Evolutionary conservation across 1,140 invertebrate species (phyloP).

Genomic region (Dryas iulia): DNA sequence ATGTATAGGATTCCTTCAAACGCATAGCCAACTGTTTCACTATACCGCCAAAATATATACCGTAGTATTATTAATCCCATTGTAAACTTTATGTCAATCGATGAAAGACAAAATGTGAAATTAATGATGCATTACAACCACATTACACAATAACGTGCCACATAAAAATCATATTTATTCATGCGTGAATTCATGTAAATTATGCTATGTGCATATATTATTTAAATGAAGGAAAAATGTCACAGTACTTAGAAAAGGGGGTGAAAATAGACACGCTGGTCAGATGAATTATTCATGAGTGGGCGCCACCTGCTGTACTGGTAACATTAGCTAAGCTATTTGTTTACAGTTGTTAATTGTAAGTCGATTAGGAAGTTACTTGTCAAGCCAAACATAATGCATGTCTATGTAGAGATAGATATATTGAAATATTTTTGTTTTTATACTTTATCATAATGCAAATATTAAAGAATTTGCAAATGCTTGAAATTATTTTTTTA

Average conservation of each 20-base stretch:
- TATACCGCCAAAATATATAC: too few species aligned
- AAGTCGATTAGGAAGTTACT: neutral
- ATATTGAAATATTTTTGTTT: neutral
- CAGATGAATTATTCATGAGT: constrained; percentile 31
- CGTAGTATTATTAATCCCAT: too few species aligned
- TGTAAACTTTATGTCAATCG: neutral
- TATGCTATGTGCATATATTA: constrained; percentile 15
- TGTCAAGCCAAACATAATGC: too few species aligned
- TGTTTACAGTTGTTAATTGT: neutral
- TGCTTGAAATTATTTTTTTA: too few species aligned
- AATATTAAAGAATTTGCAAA: too few species aligned
- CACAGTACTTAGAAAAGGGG: neutral
- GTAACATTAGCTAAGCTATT: constrained; percentile 1
- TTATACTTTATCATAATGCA: too few species aligned
- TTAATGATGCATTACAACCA: constrained; percentile 7
- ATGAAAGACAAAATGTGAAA: neutral
- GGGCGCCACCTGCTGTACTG: constrained; percentile 33
- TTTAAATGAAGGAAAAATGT: constrained; percentile 16
- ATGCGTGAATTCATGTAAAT: constrained; percentile 6
- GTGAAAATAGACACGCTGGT: constrained; percentile 9
- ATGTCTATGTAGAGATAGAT: too few species aligned
- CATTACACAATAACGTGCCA: constrained; percentile 10
- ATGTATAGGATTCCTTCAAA: too few species aligned
- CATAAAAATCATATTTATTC: constrained; percentile 6
- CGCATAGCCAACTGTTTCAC: too few species aligned